These are phyloP conservation scores for Trinorchestia longiramus DNA, from an alignment of 1,140 invertebrate species.

Conservation along the genomic window DNA sequence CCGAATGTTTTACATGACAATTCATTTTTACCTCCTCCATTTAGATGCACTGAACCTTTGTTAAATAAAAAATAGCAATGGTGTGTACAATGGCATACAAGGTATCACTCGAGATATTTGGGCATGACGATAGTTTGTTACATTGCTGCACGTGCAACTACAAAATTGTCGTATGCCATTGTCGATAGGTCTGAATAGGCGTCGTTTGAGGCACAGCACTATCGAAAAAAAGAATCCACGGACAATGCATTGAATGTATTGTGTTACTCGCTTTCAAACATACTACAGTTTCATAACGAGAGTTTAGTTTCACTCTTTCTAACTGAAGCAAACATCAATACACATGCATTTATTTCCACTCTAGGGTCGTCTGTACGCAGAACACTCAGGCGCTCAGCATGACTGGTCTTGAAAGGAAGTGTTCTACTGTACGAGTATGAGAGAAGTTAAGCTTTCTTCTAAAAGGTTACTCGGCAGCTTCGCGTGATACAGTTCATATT, in stretches of 20 bases:
- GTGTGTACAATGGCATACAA: neutral
- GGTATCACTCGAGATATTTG: neutral
- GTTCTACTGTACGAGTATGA: neutral
- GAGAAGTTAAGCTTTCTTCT: neutral
- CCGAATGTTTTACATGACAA: neutral
- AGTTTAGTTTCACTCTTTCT: neutral
- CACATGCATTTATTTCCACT: neutral
- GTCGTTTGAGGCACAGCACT: neutral
- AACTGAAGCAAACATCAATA: neutral
- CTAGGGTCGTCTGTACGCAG: neutral
- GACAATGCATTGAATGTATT: neutral
- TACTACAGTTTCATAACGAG: neutral
- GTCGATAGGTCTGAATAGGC: neutral
- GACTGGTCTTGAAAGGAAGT: neutral
- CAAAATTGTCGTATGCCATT: neutral
- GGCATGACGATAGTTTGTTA: neutral
- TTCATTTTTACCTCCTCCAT: neutral
- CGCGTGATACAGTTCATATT: neutral
- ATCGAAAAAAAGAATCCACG: neutral
- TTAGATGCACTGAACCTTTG: neutral
- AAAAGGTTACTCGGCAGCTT: neutral
- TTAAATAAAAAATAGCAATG: neutral
- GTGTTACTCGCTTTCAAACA: neutral
- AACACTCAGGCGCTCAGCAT: neutral
- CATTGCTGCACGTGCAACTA: neutral